These are phyloP conservation scores for Charina bottae DNA, from an alignment of 2,113 vertebrate genomes.

Conservation along the genomic window DNA sequence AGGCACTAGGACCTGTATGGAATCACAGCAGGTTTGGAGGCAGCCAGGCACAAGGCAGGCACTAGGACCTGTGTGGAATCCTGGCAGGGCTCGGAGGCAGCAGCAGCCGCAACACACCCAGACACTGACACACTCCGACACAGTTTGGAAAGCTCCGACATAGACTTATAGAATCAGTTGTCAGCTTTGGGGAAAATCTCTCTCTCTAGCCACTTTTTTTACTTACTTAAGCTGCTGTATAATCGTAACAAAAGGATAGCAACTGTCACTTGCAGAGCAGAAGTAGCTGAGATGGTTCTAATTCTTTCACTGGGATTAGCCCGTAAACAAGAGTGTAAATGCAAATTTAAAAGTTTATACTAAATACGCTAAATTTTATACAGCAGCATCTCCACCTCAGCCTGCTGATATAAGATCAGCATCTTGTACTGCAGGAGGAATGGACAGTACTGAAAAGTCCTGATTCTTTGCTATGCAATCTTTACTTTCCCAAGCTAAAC, in stretches of 20 bases:
- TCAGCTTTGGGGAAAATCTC: background rate
- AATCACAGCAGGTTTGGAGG: no score
- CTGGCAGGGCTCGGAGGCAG: no score
- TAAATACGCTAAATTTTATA: background rate
- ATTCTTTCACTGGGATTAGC: background rate
- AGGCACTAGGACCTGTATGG: no score
- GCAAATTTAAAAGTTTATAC: background rate
- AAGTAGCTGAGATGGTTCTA: background rate
- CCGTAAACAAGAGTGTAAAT: background rate
- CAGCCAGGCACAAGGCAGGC: no score
- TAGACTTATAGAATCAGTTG: background rate
- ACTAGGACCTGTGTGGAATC: no score
- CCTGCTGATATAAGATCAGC: background rate
- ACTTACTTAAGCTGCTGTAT: background rate
- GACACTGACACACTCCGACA: no score
- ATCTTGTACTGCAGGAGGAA: background rate
- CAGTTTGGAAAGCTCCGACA: no score
- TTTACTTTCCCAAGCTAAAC: no score
- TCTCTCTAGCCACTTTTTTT: background rate
- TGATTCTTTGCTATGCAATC: no score
- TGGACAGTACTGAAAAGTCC: background rate
- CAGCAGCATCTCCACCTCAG: background rate
- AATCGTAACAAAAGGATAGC: background rate
- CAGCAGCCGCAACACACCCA: no score
- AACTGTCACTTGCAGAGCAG: background rate